These are phyloP conservation scores for Mya arenaria DNA, from an alignment of 1,140 invertebrate genomes.

Conservation along the genomic window DNA sequence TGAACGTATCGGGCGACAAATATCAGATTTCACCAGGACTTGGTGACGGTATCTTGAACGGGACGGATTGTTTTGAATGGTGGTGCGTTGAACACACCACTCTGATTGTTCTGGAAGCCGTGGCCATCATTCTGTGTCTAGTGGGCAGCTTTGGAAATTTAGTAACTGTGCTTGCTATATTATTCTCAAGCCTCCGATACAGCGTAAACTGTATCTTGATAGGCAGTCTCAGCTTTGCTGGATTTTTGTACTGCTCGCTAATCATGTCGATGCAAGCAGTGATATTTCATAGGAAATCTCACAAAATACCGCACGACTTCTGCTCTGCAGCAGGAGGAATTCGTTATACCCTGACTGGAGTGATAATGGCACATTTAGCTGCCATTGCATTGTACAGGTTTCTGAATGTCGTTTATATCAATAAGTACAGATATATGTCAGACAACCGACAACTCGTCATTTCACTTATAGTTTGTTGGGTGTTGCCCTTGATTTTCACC, in stretches of 20 bases:
- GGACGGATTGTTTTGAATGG: too few relatives aligned
- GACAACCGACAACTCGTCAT: background rate
- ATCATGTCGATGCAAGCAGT: background rate
- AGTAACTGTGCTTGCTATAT: background rate
- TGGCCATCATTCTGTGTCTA: background rate
- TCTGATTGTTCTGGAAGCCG: background rate
- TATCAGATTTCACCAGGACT: too few relatives aligned
- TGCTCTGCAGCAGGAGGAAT: background rate
- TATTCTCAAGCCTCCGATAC: background rate
- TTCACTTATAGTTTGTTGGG: background rate
- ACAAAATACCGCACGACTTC: background rate
- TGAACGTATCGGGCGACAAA: too few relatives aligned
- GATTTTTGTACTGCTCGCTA: background rate
- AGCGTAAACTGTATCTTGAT: background rate
- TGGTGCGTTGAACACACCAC: background rate
- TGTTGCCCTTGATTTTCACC: background rate
- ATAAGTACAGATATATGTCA: background rate
- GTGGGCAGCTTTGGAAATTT: background rate
- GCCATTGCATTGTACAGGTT: background rate
- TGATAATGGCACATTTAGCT: background rate
- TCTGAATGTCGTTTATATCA: background rate
- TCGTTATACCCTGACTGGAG: background rate
- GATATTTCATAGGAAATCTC: background rate
- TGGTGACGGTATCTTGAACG: too few relatives aligned
- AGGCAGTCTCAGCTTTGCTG: background rate